Evolutionary conservation across 2,113 vertebrate genomes (phyloP), one percentile per base, ranked within the genome.

Genomic region (Oenanthe oenanthe): DNA sequence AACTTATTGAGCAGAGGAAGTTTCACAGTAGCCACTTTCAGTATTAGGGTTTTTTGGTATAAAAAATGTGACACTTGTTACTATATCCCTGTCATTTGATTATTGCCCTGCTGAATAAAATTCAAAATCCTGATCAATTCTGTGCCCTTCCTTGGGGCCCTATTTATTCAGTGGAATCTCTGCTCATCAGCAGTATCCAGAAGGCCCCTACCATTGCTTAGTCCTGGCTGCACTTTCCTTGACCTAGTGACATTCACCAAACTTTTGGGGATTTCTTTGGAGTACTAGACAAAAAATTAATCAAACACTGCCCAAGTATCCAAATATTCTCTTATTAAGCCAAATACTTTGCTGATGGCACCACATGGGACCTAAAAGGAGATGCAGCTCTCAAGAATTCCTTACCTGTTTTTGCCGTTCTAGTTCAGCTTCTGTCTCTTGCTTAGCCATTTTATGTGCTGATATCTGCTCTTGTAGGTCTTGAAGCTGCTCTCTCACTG

Each of bases 401-500:
- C 66, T 80, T 80, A 99, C 99, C 97, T 99, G 99, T 96, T 99
- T 99, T 92, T 98, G 98, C 19, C 99, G 97, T 79, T 99, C 99
- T 36, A 99, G 53, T 78, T 99, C 99, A 14, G 98, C 98, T 76
- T 99, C 99, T 42, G 98, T 72, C 77, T 99, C 99, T 96, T 99
- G 99, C 82, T 98, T 99, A 25, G 98, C 98, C 76, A 97, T 98
- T 96, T 92, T 98, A 31, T 98, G 98, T 9, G 95, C 74, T 11
- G 95, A 84, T 76, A 98, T 97, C 56, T 99, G 99, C 78, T 99
- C 99, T 57, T 99, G 98, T 3, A 99, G 73, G 42, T 99, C 99
- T 79, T 97, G 96, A 94, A 99, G 97, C 88, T 99, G 99, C 88
- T 99, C 99, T 91, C 99, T 97, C 96, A 98, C 98, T 4, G 98